phyloP scores from a whole-genome alignment of 1,140 invertebrate species.

The Procambarus clarkii region DNA sequence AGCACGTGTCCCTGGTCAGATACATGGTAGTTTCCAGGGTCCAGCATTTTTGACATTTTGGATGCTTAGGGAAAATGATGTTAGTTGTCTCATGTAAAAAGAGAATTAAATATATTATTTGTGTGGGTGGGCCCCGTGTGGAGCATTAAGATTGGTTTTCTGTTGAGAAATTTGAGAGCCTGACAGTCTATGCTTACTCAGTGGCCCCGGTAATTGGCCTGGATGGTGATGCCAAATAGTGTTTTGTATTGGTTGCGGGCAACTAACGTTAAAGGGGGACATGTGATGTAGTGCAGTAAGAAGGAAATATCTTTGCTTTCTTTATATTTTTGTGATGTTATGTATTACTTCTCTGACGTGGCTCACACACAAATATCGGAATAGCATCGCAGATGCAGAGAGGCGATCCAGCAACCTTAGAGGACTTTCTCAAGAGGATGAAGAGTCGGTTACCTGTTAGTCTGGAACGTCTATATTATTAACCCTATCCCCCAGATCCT shows the following conservation, averaged over 20 bases:
- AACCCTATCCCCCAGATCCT: not conserved
- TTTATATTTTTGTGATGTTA: not conserved
- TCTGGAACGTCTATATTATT: not conserved
- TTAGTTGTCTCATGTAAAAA: not conserved
- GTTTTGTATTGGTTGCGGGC: not conserved
- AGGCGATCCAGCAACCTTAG: constrained; percentile 3
- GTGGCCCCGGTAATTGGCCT: constrained; percentile 6
- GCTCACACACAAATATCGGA: not conserved
- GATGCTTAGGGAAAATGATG: not conserved
- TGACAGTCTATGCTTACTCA: not conserved
- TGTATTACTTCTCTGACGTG: not conserved
- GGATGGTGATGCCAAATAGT: constrained; percentile 6
- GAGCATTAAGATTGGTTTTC: not conserved
- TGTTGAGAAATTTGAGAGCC: not conserved
- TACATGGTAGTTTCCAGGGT: not conserved
- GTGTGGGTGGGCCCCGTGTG: not conserved
- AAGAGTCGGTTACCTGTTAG: not conserved
- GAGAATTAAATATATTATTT: not conserved
- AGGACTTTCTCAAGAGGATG: not conserved
- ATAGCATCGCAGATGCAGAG: not conserved
- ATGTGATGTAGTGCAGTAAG: not conserved
- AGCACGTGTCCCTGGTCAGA: not conserved
- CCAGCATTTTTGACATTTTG: not conserved
- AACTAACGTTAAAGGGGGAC: not conserved
- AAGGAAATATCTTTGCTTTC: not conserved